Conservation (phyloP, 2,113 vertebrate genomes). For the Lophura nycthemera region DNA sequence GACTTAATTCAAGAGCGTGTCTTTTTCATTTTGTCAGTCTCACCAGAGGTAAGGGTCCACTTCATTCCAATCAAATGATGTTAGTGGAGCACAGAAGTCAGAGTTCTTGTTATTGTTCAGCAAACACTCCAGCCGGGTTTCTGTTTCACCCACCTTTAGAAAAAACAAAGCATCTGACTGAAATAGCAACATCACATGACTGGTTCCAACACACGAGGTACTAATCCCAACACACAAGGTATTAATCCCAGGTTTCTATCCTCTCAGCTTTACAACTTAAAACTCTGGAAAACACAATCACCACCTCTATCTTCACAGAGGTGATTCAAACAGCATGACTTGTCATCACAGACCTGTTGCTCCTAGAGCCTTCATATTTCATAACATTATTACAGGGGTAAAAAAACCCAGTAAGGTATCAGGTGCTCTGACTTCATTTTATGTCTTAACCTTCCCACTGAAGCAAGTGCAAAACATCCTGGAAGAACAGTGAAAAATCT, state of each 20-base stretch:
- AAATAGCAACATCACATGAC: background rate
- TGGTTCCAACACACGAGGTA: background rate
- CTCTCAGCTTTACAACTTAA: background rate
- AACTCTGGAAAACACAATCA: constrained; percentile 4
- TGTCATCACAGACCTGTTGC: background rate
- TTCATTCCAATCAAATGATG: constrained; percentile 99
- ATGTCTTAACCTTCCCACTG: background rate
- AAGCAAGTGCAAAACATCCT: background rate
- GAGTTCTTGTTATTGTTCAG: constrained; percentile 99
- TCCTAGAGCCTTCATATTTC: background rate
- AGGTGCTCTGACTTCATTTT: background rate
- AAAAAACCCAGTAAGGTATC: background rate
- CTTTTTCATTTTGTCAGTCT: constrained; percentile 14
- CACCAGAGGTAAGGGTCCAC: constrained; percentile 97
- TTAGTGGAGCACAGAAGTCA: constrained; percentile 97
- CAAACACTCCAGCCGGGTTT: constrained; percentile 97
- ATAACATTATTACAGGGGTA: background rate
- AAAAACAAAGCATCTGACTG: background rate
- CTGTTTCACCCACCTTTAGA: constrained; percentile 93
- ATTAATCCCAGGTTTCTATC: background rate
- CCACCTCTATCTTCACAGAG: background rate
- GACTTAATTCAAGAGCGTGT: background rate
- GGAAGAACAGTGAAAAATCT: background rate
- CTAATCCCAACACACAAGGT: background rate
- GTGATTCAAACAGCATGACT: background rate